Evolutionary conservation across 2,888 invertebrate species (phyloP), one percentile per base, ranked within the genome.

Genomic region (Arctia plantaginis): DNA sequence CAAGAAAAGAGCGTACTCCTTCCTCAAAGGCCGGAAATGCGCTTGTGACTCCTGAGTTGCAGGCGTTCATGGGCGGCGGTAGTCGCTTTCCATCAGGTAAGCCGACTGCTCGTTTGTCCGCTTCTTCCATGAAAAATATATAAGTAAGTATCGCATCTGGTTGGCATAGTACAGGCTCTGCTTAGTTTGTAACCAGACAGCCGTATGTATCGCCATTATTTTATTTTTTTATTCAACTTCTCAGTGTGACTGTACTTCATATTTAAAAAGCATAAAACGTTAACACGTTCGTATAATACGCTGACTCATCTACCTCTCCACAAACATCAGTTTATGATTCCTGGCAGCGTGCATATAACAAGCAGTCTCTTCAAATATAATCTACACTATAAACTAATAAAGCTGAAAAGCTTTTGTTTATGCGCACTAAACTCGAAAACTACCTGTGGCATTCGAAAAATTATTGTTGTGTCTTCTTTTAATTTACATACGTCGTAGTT

Each of bases 291-390:
- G 44, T 51, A 41, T 51, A 30, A 35, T 35, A 7, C n/a, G 10
- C 71, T 71, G 71, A 71, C 33, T 71, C 71, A 71, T n/a, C 66
- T 67, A 67, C 44, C 41, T 67, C 44, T 4, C n/a, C 41, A 20
- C 27, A 20, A 23, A 44, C 33, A 55, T 23, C 13, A 59, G 12
- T 59, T 59, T 69, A 69, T 55, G 59, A 39, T 41, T 33, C 23
- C 13, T 0, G 0, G 8, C 30, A 67, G 68, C 20, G 27, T n/a
- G 23, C 33, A 68, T 4, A n/a, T 59, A 59, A 65, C 33, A 30
- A 23, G 35, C 35, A 39, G 12, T 20, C 23, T 12, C 12, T 66
- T 66, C 35, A 44, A 18, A 62, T n/a, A n/a, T 62, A 62, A 62
- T 18, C 7, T 18, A 2, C 6, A 62, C 7, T 20, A 55, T 55